Evolutionary conservation across 2,888 invertebrate genomes (phyloP), one percentile per base, ranked within the genome.

Genomic region (Philereme transversata): DNA sequence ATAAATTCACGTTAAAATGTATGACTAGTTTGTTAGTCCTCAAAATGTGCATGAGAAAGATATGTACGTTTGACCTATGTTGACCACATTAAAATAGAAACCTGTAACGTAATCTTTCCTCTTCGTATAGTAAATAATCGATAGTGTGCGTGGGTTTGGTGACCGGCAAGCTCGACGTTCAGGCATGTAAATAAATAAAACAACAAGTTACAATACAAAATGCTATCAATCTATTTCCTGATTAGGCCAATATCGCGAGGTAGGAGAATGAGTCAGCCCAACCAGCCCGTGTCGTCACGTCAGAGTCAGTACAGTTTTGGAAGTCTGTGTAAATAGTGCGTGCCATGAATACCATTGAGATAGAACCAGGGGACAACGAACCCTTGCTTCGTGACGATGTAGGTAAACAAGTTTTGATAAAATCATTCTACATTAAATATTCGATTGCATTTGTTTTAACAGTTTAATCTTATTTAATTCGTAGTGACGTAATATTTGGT

Each of bases 341-440:
- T 58, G 51, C 51, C 44, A 73, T 74, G 73, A 62, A 69, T 33
- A 46, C 68, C 11, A 52, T 65, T 22, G 74, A 66, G 35, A 62
- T 61, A 55, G 75, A 67, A 34, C 65, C 59, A 57, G 76, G 55
- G 33, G 84, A 85, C 35, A 76, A 69, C 0, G 80, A 78, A 57
- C 80, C 82, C 4, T 72, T 87, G 9, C 69, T 84, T 58, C 56
- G 59, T 48, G 73, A 68, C 34, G 67, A 81, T 81, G 82, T 86
- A 79, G 83, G 85, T 84, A 84, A 82, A 75, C 67, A 63, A 38
- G 64, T 1, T 47, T 34, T 7, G 5, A n/a, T 47, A 9, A 10
- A 9, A 8, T 9, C 4, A 38, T 46, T 46, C 8, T 1, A 11
- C 1, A 22, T 46, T 34, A 34, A 8, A 34, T 47, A 41, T 49